Conservation (phyloP, 1,140 invertebrate species). For the Eufriesea mexicana region DNA sequence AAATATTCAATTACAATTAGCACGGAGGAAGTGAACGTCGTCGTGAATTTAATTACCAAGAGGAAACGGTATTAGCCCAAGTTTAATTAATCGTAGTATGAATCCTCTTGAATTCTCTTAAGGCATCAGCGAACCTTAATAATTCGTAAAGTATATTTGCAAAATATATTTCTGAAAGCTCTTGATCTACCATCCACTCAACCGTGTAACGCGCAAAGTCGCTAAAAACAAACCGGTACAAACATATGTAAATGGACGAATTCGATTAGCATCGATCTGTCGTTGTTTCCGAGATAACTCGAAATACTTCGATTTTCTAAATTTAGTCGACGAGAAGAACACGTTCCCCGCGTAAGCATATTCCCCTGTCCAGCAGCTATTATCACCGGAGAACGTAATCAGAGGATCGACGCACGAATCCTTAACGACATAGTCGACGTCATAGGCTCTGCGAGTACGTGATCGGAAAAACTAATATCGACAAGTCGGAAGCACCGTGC, state of each 20-base stretch:
- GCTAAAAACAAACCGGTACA: neutral
- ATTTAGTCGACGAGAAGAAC: neutral
- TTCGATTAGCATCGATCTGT: neutral
- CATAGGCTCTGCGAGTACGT: conserved; percentile 12
- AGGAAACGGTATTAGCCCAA: neutral
- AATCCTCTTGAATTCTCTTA: neutral
- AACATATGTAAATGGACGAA: neutral
- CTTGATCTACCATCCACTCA: neutral
- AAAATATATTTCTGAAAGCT: too few relatives aligned
- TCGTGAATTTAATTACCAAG: neutral
- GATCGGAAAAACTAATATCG: conserved; percentile 43
- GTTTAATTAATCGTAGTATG: neutral
- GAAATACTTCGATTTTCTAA: neutral
- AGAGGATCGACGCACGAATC: neutral
- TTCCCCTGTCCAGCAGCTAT: too few relatives aligned
- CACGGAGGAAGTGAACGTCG: neutral
- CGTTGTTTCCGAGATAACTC: neutral
- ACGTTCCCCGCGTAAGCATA: too few relatives aligned
- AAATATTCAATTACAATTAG: neutral
- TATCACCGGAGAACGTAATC: neutral
- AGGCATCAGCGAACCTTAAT: neutral
- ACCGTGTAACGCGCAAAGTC: neutral
- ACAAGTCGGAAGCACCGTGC: conserved; percentile 49
- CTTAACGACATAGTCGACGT: conserved; percentile 7
- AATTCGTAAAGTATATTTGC: too few relatives aligned